Base-by-base conservation (phyloP, 2,113 vertebrate species). In the Eptatretus burgeri region DNA sequence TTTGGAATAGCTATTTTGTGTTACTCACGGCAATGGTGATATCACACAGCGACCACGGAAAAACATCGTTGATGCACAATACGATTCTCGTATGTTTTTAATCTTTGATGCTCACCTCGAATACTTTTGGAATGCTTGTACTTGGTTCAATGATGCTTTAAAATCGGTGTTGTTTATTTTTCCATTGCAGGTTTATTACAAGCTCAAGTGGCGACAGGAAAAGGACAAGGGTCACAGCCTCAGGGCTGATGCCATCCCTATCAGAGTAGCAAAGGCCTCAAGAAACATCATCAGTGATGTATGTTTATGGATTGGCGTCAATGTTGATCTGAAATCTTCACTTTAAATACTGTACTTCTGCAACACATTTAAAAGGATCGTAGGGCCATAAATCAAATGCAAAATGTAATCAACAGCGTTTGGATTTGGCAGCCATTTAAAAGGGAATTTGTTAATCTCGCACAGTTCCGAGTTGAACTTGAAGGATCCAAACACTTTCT, bases 161-260 rank as follows among this genome's bases (percentile, higher is more conserved):
- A 41, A 41, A 41, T 41, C 27, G 3, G 27, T 41, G 3, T 41
- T 41, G 27, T 41, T 41, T 5, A 41, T 41, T 41, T 41, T 72
- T 71, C 67, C 65, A 69, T 80, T 81, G 67, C 74, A 93, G 87
- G 87, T 75, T 69, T 74, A 66, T 66, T 93, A 91, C 76, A 88
- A 87, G 73, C 62, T 66, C 1, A 81, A 74, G 66, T 74, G 82
- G 75, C 76, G 83, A 71, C 77, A 85, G 8, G n/a, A 74, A 51
- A 84, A 81, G 69, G 75, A 77, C 62, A 86, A 79, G 68, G 88
- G 84, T 1, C 87, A 82, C 64, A 78, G 88, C 74, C 19, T 93
- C 66, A 83, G 74, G 73, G 65, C 64, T 0, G 82, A 87, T 64
- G 82, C 85, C 0, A 80, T 95, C 69, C 18, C 85, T 18, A 73